Evolutionary conservation across 2,797 vertebrate genomes (phyloP).

Genomic region (Argya squamiceps): DNA sequence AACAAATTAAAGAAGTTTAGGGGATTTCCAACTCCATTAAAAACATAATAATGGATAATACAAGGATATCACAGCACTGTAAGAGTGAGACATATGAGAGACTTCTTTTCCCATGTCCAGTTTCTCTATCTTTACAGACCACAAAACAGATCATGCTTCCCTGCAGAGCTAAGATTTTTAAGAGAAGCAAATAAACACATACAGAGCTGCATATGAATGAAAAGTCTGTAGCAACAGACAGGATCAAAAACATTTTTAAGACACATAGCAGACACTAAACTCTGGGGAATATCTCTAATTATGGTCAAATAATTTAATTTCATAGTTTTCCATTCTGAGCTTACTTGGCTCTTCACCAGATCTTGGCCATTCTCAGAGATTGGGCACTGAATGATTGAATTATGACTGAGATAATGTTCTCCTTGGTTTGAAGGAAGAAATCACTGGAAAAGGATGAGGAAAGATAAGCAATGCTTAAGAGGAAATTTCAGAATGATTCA

Average conservation of each 20-base stretch:
- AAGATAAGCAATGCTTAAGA: neutral
- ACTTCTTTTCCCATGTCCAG: neutral
- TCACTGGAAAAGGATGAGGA: neutral
- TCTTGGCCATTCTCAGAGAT: neutral
- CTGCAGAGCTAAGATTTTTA: neutral
- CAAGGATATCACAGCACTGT: neutral
- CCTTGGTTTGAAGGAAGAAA: neutral
- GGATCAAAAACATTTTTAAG: neutral
- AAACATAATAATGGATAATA: neutral
- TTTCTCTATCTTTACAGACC: neutral
- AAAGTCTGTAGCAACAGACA: neutral
- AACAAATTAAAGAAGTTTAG: neutral
- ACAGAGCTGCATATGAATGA: conserved; percentile 12
- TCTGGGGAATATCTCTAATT: conserved; percentile 1
- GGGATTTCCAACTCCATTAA: neutral
- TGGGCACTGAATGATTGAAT: neutral
- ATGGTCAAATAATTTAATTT: neutral
- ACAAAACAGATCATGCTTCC: neutral
- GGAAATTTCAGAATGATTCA: neutral
- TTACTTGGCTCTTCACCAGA: conserved; percentile 5
- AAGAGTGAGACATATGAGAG: neutral
- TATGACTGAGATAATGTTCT: neutral
- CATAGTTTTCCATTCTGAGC: neutral
- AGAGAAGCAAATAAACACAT: conserved; percentile 17
- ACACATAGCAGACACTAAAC: neutral